A percentile compares a stretch with the other conserved stretches of the same genome.
Evolutionary conservation across 2,797 vertebrate species (phyloP).

Genomic region (Ptychobarbus kaznakovi): DNA sequence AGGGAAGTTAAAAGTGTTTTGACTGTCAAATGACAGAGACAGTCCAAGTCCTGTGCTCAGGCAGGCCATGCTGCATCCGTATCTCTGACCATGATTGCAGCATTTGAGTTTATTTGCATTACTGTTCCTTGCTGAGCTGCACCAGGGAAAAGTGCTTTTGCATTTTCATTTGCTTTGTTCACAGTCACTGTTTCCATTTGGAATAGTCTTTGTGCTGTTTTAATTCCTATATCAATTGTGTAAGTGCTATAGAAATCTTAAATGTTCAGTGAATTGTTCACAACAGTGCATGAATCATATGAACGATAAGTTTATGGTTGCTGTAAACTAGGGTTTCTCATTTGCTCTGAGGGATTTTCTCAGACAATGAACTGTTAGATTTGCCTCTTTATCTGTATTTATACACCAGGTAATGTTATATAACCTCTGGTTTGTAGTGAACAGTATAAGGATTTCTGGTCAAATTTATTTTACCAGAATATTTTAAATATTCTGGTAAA

Average conservation of each 20-base stretch:
- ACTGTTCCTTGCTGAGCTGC: slow-evolving; percentile 69
- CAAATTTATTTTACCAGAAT: neutral
- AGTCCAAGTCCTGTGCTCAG: slow-evolving; percentile 67
- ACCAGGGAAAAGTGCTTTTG: slow-evolving; percentile 76
- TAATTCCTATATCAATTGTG: neutral
- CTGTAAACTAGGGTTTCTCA: slow-evolving; percentile 16
- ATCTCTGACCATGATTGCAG: slow-evolving; percentile 76
- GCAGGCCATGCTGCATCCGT: slow-evolving; percentile 60
- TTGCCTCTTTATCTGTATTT: slow-evolving; percentile 7
- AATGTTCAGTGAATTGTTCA: neutral
- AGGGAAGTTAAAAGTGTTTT: slow-evolving; percentile 75
- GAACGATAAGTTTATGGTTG: neutral
- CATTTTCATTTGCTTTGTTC: slow-evolving; percentile 79
- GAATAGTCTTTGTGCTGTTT: slow-evolving; percentile 54
- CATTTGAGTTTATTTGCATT: slow-evolving; percentile 78
- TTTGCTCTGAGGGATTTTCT: slow-evolving; percentile 5
- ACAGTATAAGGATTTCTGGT: neutral
- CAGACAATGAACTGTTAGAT: neutral
- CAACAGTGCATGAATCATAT: neutral
- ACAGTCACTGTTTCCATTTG: slow-evolving; percentile 66
- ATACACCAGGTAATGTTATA: neutral
- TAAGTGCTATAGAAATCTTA: neutral
- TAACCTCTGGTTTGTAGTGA: slow-evolving; percentile 10
- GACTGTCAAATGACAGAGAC: slow-evolving; percentile 79
- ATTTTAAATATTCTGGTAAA: neutral